These are phyloP conservation scores for Philonicus albiceps DNA, from an alignment of 2,888 invertebrate genomes.

Conservation along the genomic window DNA sequence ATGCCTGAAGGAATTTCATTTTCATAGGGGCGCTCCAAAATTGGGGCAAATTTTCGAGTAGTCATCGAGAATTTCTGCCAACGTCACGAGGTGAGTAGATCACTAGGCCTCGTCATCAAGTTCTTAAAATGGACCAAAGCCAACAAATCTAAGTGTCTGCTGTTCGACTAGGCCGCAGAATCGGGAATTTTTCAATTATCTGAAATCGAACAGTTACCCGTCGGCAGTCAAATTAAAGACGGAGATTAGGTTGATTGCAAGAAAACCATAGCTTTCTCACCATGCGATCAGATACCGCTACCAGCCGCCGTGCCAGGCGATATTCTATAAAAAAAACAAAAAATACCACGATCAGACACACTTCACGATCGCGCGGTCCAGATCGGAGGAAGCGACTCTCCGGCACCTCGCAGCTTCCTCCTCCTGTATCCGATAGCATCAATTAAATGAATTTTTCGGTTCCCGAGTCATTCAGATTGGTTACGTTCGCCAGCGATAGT, in stretches of 20 bases:
- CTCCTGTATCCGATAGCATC: neutral
- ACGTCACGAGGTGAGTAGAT: neutral
- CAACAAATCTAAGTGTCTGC: neutral
- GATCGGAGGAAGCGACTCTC: neutral
- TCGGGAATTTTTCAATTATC: conserved; percentile 26
- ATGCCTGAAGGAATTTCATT: neutral
- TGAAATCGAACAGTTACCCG: conserved; percentile 35
- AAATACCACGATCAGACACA: neutral
- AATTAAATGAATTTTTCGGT: conserved; percentile 28
- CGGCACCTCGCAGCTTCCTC: conserved; percentile 6
- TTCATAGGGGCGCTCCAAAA: neutral
- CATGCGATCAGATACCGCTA: conserved; percentile 28
- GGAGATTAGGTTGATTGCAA: conserved; percentile 11
- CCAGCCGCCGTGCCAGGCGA: neutral
- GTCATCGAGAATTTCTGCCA: neutral
- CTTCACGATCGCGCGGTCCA: neutral
- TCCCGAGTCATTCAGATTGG: neutral
- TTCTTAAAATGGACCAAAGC: neutral
- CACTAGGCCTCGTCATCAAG: neutral
- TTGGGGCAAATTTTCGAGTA: neutral
- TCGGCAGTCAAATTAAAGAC: conserved; percentile 33
- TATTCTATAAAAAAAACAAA: neutral
- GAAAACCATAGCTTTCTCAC: conserved; percentile 38
- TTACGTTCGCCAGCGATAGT: conserved; percentile 8
- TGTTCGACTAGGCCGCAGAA: neutral